A percentile compares a stretch with the other conserved stretches of the same genome.
phyloP scores from a whole-genome alignment of 1,140 invertebrate species.

The Pectinophora gossypiella region DNA sequence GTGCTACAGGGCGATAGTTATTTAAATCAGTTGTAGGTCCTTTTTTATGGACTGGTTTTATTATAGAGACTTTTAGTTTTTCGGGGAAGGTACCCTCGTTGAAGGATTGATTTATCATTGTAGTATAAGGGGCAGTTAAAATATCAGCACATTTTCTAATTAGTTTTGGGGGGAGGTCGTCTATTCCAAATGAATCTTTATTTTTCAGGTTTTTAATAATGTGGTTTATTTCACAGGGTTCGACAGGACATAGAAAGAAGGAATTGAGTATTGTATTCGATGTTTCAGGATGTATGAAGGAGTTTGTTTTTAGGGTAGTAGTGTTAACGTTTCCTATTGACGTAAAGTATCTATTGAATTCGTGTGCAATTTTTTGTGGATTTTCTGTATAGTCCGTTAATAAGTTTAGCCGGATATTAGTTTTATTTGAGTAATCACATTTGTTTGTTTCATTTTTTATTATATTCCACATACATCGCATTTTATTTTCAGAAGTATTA shows the following conservation, averaged over 20 bases:
- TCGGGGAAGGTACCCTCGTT: slow-evolving; percentile 1
- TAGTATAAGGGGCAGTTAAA: not conserved
- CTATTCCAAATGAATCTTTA: slow-evolving; percentile 3
- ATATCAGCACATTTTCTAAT: not conserved
- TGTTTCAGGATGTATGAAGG: too few relatives aligned
- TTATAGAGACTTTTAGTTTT: slow-evolving; percentile 1
- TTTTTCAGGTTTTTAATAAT: slow-evolving; percentile 9
- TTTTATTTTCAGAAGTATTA: not conserved
- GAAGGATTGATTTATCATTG: slow-evolving; percentile 5
- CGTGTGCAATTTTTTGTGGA: not conserved
- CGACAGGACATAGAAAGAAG: not conserved
- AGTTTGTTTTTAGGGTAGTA: not conserved
- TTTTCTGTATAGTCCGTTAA: not conserved
- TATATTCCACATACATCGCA: not conserved
- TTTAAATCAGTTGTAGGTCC: not conserved
- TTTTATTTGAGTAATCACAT: too few relatives aligned
- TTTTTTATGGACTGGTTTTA: slow-evolving; percentile 9
- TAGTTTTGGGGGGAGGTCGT: slow-evolving; percentile 2
- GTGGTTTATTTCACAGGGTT: not conserved
- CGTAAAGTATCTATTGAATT: not conserved
- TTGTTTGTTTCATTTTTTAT: not conserved
- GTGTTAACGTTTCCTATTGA: not conserved
- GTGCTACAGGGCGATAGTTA: slow-evolving; percentile 5
- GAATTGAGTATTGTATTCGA: not conserved
- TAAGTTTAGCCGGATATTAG: not conserved